These are phyloP conservation scores for Semicossyphus pulcher DNA, from an alignment of 2,113 vertebrate genomes.

Conservation along the genomic window DNA sequence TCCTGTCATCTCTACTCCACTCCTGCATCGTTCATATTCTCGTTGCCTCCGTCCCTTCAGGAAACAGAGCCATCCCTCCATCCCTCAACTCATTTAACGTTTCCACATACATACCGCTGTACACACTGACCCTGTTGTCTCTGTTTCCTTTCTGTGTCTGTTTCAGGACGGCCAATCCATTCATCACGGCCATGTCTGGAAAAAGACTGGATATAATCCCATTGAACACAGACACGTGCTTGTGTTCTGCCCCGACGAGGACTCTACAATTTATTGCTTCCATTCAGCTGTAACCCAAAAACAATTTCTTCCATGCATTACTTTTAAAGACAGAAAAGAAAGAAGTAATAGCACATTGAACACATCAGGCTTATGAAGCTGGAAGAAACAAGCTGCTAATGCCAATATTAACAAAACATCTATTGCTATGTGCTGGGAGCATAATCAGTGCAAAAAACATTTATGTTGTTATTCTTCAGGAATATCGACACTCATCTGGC, in stretches of 20 bases:
- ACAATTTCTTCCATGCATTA: too few relatives aligned
- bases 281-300: too few relatives aligned
- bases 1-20: not conserved
- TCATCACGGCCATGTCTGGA: conserved; percentile 21
- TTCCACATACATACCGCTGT: not conserved
- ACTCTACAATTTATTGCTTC: too few relatives aligned
- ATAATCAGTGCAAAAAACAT: too few relatives aligned
- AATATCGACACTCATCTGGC: too few relatives aligned
- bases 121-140: conserved; percentile 12
- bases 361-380: not conserved
- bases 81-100: conserved; percentile 35
- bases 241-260: not conserved
- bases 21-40: not conserved
- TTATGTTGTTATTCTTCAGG: too few relatives aligned
- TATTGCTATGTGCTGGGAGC: too few relatives aligned
- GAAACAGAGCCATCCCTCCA: not conserved
- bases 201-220: not conserved
- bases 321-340: too few relatives aligned
- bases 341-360: not conserved
- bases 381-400: too few relatives aligned
- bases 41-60: not conserved
- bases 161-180: conserved; percentile 18
- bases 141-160: conserved; percentile 12
- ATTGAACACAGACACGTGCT: not conserved
- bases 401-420: too few relatives aligned